Evolutionary conservation across 2,888 invertebrate species (phyloP).

Genomic region (Drosophila sordidapex): DNA sequence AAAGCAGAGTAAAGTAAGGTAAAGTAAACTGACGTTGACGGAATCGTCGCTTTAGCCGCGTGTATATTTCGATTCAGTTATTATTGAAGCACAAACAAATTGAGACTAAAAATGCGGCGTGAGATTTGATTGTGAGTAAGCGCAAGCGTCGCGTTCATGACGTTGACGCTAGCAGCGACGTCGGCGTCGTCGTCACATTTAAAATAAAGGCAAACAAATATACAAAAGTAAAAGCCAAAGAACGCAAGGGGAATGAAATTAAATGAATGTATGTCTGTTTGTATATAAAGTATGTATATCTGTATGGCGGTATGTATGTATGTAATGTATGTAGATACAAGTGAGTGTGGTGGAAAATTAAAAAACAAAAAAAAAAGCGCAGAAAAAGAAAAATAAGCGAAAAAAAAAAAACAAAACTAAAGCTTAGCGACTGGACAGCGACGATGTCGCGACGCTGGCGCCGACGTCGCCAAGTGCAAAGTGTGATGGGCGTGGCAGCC

Average conservation of each 20-base stretch:
- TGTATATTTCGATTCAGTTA: slow-evolving; percentile 80
- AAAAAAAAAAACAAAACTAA: slow-evolving; percentile 42
- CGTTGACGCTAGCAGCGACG: slow-evolving; percentile 41
- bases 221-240: slow-evolving; percentile 61
- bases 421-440: slow-evolving; percentile 50
- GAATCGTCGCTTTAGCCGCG: slow-evolving; percentile 75
- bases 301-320: slow-evolving; percentile 11
- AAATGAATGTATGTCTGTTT: slow-evolving; percentile 39
- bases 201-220: slow-evolving; percentile 60
- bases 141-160: slow-evolving; percentile 63
- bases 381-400: slow-evolving; percentile 29
- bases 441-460: slow-evolving; percentile 47
- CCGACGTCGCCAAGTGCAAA: slow-evolving; percentile 49
- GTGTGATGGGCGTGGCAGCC: slow-evolving; percentile 54
- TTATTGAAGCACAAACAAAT: slow-evolving; percentile 82
- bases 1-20: slow-evolving; percentile 39
- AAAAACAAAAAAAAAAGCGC: slow-evolving; percentile 40
- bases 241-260: slow-evolving; percentile 52
- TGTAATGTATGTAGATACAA: slow-evolving; percentile 4
- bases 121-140: slow-evolving; percentile 83
- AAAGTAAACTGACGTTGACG: slow-evolving; percentile 74
- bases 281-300: slow-evolving; percentile 7
- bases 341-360: slow-evolving; percentile 47
- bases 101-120: slow-evolving; percentile 83
- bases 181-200: slow-evolving; percentile 53